These are phyloP conservation scores for Heteropelma amictum DNA, from an alignment of 2,888 invertebrate genomes.

Conservation along the genomic window DNA sequence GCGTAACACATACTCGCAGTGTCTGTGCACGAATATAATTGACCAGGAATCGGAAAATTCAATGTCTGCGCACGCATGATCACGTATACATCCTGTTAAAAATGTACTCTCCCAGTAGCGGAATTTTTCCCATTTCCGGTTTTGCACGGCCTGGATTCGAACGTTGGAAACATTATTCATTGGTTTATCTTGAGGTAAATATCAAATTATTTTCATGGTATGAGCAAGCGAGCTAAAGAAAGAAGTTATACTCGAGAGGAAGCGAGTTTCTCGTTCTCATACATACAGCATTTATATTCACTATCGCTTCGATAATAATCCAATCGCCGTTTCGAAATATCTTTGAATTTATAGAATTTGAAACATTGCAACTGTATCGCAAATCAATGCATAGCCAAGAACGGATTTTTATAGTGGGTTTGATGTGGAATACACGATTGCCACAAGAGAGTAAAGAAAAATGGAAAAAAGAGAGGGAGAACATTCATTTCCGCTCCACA, in stretches of 20 bases:
- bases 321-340: no score
- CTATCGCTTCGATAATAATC: no score
- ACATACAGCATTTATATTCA: background rate
- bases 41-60: constrained; percentile 39
- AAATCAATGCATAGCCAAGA: no score
- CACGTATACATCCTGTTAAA: constrained; percentile 12
- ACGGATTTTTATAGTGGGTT: no score
- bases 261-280: background rate
- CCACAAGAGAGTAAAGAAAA: background rate
- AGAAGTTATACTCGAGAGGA: background rate
- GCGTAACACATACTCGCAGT: constrained; percentile 5
- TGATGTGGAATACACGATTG: no score
- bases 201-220: constrained; percentile 55
- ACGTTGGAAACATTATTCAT: constrained; percentile 46
- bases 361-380: no score
- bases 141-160: constrained; percentile 10
- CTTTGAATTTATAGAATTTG: no score
- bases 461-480: background rate
- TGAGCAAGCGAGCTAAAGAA: background rate
- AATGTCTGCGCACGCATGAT: background rate
- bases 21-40: no score
- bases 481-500: background rate
- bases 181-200: constrained; percentile 53
- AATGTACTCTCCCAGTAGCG: constrained; percentile 4
- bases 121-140: constrained; percentile 54